Conservation (phyloP, 2,797 vertebrate species). For the Pygocentrus nattereri region DNA sequence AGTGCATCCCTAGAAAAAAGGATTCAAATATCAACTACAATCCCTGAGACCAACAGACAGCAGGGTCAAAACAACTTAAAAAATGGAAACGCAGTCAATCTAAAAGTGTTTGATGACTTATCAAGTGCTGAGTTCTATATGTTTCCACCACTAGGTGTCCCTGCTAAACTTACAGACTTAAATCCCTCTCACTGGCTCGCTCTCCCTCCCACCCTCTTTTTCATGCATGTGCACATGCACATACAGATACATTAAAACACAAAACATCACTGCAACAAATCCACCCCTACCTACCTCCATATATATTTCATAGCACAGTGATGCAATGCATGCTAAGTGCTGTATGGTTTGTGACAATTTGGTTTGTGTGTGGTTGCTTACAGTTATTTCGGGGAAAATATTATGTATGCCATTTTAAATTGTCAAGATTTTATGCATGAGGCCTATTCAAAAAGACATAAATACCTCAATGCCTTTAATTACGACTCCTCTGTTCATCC, state of each 20-base stretch:
- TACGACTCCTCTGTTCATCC: neutral
- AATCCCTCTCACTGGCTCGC: neutral
- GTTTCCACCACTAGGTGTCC: slow-evolving; percentile 58
- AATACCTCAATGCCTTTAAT: neutral
- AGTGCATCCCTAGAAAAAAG: too few species aligned
- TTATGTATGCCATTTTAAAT: too few species aligned
- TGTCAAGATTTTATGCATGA: neutral
- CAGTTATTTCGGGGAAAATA: neutral
- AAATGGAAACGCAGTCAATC: too few species aligned
- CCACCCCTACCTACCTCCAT: neutral
- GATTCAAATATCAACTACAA: too few species aligned
- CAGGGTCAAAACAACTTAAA: too few species aligned
- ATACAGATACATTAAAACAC: neutral
- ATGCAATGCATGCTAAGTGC: neutral
- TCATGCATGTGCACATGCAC: neutral
- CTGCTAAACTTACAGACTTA: slow-evolving; percentile 17
- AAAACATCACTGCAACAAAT: slow-evolving; percentile 2
- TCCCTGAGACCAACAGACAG: too few species aligned
- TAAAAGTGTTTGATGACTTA: neutral
- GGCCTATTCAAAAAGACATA: neutral
- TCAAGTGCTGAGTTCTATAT: neutral
- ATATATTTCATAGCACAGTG: neutral
- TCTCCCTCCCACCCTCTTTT: slow-evolving; percentile 4
- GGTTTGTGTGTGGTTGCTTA: neutral
- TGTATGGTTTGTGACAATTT: neutral